A percentile compares a stretch with the other conserved stretches of the same genome.
Conservation (phyloP, 1,140 invertebrate species). For the Lordiphosa collinella region DNA sequence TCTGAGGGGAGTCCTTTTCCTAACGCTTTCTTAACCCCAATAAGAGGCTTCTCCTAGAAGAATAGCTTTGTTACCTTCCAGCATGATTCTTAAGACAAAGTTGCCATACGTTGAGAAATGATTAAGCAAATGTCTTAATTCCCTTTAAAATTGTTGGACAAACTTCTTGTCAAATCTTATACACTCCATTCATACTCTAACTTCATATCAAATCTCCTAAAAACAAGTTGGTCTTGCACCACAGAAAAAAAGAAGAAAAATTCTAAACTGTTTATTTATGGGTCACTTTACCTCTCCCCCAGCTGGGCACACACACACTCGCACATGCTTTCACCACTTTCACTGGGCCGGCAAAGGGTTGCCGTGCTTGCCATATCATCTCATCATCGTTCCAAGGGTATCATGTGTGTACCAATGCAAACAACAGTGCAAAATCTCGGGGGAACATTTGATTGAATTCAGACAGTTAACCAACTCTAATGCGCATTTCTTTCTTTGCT, state of each 20-base stretch:
- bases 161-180: background rate
- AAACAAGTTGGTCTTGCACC: background rate
- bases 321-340: slow-evolving; percentile 53
- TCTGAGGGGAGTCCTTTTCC: too few species aligned
- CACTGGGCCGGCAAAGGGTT: slow-evolving; percentile 50
- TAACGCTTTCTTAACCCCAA: too few species aligned
- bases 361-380: slow-evolving; percentile 46
- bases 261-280: slow-evolving; percentile 68
- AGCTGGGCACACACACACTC: slow-evolving; percentile 44
- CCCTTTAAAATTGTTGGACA: background rate
- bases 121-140: too few species aligned
- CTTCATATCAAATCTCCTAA: background rate
- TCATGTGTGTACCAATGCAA: slow-evolving; percentile 64
- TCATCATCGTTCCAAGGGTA: slow-evolving; percentile 28
- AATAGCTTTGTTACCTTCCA: too few species aligned
- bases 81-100: too few species aligned
- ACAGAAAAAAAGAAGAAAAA: slow-evolving; percentile 32
- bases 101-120: too few species aligned
- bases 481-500: slow-evolving; percentile 57
- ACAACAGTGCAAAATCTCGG: slow-evolving; percentile 68
- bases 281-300: slow-evolving; percentile 59
- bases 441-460: slow-evolving; percentile 76
- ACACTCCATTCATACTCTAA: slow-evolving; percentile 8
- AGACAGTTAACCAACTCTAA: slow-evolving; percentile 57
- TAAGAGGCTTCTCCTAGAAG: too few species aligned